Conservation (phyloP, 2,797 vertebrate genomes). For the Thaleichthys pacificus region DNA sequence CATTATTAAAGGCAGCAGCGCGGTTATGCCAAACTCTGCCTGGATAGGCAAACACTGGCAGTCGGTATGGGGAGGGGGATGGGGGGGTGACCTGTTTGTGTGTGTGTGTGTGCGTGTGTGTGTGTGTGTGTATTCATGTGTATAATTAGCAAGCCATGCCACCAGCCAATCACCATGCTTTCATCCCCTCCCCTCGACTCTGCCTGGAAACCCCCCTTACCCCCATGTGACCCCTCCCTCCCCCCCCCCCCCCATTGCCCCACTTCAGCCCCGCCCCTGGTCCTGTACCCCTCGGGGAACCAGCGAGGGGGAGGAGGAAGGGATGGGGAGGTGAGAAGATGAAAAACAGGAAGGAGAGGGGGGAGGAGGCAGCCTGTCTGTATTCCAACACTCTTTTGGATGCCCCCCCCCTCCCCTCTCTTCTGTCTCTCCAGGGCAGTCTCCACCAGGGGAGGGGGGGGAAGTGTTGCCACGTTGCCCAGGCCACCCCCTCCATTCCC, state of each 20-base stretch:
- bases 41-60: neutral
- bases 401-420: neutral
- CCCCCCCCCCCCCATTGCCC: neutral
- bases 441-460: constrained; percentile 2
- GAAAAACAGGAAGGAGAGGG: neutral
- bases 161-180: constrained; percentile 54
- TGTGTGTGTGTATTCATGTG: neutral
- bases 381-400: constrained; percentile 15
- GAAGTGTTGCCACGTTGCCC: neutral
- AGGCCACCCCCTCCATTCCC: neutral
- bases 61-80: neutral
- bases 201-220: constrained; percentile 58
- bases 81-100: constrained; percentile 15
- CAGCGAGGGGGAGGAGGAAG: neutral
- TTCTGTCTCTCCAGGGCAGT: constrained; percentile 20
- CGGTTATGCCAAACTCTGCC: neutral
- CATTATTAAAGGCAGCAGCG: constrained; percentile 22
- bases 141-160: constrained; percentile 38
- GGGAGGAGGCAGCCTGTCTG: constrained; percentile 3
- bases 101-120: constrained; percentile 6
- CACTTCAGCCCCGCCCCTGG: constrained; percentile 23
- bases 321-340: neutral
- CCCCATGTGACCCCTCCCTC: constrained; percentile 11
- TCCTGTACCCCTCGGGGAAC: constrained; percentile 12
- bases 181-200: constrained; percentile 35